Evolutionary conservation across 1,140 invertebrate genomes (phyloP).

Genomic region (Drosophila kikkawai): DNA sequence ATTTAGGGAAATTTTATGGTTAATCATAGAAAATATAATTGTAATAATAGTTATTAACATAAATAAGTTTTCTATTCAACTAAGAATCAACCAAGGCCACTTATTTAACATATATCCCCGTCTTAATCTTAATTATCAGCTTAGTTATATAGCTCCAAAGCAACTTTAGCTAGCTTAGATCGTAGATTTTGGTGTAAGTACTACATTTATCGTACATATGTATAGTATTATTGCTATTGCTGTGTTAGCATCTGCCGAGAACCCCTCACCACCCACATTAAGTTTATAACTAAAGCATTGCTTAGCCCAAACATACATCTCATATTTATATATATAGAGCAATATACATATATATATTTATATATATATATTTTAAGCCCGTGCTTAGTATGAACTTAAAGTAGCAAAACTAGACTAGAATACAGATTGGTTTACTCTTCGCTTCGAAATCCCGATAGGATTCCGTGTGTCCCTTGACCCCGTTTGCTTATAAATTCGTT

Average conservation of each 20-base stretch:
- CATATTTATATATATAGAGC: conserved; percentile 6
- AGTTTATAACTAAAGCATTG: conserved; percentile 49
- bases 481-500: conserved; percentile 84
- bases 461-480: conserved; percentile 13
- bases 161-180: conserved; percentile 52
- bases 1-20: background rate
- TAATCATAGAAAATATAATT: background rate
- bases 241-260: conserved; percentile 19
- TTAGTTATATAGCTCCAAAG: conserved; percentile 54
- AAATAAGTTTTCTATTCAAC: background rate
- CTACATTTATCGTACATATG: conserved; percentile 61
- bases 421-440: conserved; percentile 70
- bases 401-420: conserved; percentile 70
- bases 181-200: conserved; percentile 45
- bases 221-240: conserved; percentile 50
- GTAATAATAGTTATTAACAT: background rate
- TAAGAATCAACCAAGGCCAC: conserved; percentile 11
- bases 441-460: conserved; percentile 4
- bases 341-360: too few species aligned
- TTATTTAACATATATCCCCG: background rate
- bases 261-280: conserved; percentile 22
- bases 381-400: conserved; percentile 37
- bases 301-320: conserved; percentile 33
- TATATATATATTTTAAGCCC: background rate
- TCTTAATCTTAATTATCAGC: conserved; percentile 32